Percentiles rank a stretch among this genome's conserved stretches.
Evolutionary conservation across 2,113 vertebrate genomes (phyloP).

Genomic region (Silurus glanis): DNA sequence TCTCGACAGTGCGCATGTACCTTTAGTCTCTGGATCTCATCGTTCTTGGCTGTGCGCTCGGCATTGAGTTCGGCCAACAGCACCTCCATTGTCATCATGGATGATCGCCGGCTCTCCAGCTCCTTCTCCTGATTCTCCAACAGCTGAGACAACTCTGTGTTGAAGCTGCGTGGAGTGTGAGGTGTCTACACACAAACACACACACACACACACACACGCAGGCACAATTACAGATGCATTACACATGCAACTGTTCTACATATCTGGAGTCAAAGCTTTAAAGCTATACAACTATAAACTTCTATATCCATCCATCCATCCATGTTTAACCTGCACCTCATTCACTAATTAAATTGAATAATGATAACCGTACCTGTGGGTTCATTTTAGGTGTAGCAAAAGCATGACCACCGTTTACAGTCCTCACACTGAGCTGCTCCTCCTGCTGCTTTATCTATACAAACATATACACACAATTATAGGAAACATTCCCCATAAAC

Average conservation of each 20-base stretch:
- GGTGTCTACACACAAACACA: constrained; percentile 74
- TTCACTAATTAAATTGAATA: too few relatives aligned
- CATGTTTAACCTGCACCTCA: not conserved
- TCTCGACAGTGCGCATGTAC: constrained; percentile 44
- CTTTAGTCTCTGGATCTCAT: constrained; percentile 89
- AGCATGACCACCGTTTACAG: constrained; percentile 34
- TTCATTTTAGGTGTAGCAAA: constrained; percentile 63
- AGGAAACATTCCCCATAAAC: not conserved
- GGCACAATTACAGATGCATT: not conserved
- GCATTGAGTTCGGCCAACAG: constrained; percentile 84
- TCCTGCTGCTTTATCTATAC: constrained; percentile 65
- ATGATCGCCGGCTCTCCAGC: constrained; percentile 82
- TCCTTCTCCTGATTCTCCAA: constrained; percentile 85
- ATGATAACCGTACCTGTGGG: constrained; percentile 56
- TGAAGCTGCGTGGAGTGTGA: constrained; percentile 79
- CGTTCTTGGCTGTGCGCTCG: constrained; percentile 86
- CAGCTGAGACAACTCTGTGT: constrained; percentile 76
- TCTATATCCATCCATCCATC: not conserved
- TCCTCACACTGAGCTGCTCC: constrained; percentile 60
- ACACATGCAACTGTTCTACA: not conserved
- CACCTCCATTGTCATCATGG: constrained; percentile 82
- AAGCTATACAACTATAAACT: not conserved
- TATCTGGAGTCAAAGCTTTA: too few relatives aligned
- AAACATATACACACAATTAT: not conserved
- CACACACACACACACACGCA: not conserved